These are phyloP conservation scores for Lindbergichthys nudifrons DNA, from an alignment of 2,797 vertebrate genomes.

Conservation along the genomic window DNA sequence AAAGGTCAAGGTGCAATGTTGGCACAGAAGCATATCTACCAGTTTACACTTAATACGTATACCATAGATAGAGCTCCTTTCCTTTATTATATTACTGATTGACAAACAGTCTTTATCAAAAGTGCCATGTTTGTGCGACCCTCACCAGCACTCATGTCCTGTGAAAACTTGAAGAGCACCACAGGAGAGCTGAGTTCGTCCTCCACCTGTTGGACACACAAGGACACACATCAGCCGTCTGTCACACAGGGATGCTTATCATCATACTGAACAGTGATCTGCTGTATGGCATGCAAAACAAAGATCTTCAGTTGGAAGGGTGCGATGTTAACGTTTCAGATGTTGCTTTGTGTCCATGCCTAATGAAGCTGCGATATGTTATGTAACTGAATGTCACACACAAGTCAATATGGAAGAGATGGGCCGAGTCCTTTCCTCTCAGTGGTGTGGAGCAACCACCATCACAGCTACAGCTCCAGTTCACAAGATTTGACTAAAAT, in stretches of 20 bases:
- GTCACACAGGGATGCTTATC: background rate
- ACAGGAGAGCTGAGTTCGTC: constrained; percentile 93
- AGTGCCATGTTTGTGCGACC: background rate
- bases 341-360: constrained; percentile 17
- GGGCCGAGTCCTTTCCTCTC: constrained; percentile 1
- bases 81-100: background rate
- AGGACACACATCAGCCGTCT: constrained; percentile 30
- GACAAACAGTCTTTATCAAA: background rate
- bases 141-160: constrained; percentile 85
- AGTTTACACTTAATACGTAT: background rate
- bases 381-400: constrained; percentile 5
- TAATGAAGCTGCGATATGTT: constrained; percentile 1
- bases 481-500: background rate
- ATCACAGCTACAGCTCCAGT: constrained; percentile 17
- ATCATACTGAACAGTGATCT: background rate
- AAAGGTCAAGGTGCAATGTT: no score
- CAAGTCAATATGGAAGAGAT: constrained; percentile 6
- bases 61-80: background rate
- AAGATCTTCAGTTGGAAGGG: constrained; percentile 9
- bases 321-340: constrained; percentile 11
- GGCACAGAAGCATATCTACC: no score
- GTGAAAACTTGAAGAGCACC: constrained; percentile 92
- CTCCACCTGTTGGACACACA: constrained; percentile 88
- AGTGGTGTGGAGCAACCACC: constrained; percentile 23
- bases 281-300: constrained; percentile 37